These are phyloP conservation scores for Maniola hyperantus DNA, from an alignment of 2,888 invertebrate species.

Conservation along the genomic window DNA sequence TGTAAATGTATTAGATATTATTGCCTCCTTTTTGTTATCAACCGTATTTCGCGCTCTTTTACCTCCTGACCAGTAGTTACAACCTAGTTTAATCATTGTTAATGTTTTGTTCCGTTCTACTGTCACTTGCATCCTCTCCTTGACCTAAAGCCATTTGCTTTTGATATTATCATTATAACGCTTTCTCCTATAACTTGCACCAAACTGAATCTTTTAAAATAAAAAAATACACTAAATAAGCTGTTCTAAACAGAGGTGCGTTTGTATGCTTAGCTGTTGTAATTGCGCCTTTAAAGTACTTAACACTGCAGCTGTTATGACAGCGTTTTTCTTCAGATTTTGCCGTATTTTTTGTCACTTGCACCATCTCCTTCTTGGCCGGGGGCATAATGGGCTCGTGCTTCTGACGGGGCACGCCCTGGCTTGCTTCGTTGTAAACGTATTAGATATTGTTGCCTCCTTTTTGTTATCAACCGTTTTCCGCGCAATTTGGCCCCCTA, in stretches of 20 bases:
- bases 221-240: background rate
- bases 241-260: conserved; percentile 21
- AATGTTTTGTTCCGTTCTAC: too few species aligned
- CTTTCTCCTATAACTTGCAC: background rate
- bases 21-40: conserved; percentile 55
- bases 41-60: conserved; percentile 49
- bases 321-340: background rate
- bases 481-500: conserved; percentile 45
- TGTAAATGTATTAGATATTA: conserved; percentile 70
- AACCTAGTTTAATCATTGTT: conserved; percentile 37
- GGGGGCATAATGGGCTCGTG: conserved; percentile 67
- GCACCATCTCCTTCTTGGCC: conserved; percentile 45
- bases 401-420: conserved; percentile 70
- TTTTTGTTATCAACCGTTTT: conserved; percentile 52
- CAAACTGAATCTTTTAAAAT: background rate
- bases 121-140: too few species aligned
- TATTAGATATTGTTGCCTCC: conserved; percentile 65
- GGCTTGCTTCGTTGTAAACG: conserved; percentile 59
- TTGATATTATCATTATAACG: too few species aligned
- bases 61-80: conserved; percentile 32
- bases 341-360: conserved; percentile 35
- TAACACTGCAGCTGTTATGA: conserved; percentile 12
- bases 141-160: too few species aligned
- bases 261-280: background rate
- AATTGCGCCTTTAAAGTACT: background rate